These are phyloP conservation scores for Myotis vivesi DNA, from an alignment of 2,797 vertebrate species.

Conservation along the genomic window DNA sequence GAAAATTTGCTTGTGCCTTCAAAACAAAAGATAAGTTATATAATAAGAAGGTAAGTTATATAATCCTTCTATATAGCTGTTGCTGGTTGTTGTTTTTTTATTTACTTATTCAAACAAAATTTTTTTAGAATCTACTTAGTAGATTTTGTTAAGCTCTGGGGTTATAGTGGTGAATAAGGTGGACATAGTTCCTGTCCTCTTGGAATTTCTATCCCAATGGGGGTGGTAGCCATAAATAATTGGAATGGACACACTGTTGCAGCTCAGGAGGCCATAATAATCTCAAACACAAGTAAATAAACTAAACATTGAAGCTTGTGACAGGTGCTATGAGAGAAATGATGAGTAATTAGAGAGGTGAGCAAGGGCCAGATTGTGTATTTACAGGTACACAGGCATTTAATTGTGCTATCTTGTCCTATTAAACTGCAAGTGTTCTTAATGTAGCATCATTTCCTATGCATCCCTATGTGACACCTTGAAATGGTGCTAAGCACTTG, in stretches of 20 bases:
- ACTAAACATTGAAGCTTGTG: background rate
- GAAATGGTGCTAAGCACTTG: conserved; percentile 59
- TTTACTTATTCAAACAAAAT: background rate
- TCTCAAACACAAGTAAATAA: conserved; percentile 50
- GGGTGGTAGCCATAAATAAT: background rate
- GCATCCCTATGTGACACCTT: conserved; percentile 58
- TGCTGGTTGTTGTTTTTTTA: background rate
- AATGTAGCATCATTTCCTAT: conserved; percentile 39
- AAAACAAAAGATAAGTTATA: background rate
- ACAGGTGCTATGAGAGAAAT: conserved; percentile 4
- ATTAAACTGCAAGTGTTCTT: conserved; percentile 35
- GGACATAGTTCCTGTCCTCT: background rate
- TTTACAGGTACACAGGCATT: background rate
- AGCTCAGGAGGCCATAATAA: background rate
- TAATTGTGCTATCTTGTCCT: conserved; percentile 23
- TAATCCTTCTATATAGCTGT: background rate
- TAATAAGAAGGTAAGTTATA: background rate
- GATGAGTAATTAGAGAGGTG: background rate
- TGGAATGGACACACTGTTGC: background rate
- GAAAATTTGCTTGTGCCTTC: conserved; percentile 1
- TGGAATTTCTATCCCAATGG: background rate
- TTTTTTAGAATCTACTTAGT: background rate
- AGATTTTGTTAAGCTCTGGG: background rate
- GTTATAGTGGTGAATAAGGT: background rate
- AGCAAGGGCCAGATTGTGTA: background rate